Conservation (phyloP, 1,140 invertebrate genomes). For the Dendrolimus kikuchii region DNA sequence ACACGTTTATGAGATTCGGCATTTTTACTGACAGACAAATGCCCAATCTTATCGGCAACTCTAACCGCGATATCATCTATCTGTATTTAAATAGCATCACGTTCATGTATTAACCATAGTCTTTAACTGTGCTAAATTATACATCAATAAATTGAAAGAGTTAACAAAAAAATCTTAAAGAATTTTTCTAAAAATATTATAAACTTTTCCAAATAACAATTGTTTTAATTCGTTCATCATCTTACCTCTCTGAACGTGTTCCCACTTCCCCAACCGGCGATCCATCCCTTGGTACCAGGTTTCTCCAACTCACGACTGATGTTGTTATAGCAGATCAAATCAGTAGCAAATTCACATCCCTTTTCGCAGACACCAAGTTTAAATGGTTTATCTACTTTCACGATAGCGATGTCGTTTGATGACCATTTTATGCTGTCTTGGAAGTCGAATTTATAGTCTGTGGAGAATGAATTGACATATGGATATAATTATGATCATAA, state of each 20-base stretch:
- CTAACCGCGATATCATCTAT: no score
- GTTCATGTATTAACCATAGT: no score
- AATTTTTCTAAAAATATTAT: no score
- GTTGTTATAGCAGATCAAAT: slow-evolving; percentile 47
- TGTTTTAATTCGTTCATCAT: neutral
- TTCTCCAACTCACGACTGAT: slow-evolving; percentile 54
- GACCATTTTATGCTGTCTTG: slow-evolving; percentile 65
- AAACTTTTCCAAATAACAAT: neutral
- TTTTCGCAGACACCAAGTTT: slow-evolving; percentile 47
- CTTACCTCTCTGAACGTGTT: slow-evolving; percentile 57
- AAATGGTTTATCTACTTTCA: slow-evolving; percentile 57
- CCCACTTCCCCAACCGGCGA: slow-evolving; percentile 58
- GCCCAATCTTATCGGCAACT: no score
- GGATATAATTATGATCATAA: no score
- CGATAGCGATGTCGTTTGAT: slow-evolving; percentile 60
- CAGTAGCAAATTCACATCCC: slow-evolving; percentile 45
- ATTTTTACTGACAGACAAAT: no score
- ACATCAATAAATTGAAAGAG: no score
- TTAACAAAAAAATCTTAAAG: no score
- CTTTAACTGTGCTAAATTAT: no score
- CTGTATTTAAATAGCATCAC: no score
- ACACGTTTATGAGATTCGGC: no score
- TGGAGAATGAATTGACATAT: slow-evolving; percentile 2
- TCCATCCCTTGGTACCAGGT: slow-evolving; percentile 51
- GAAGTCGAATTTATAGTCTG: slow-evolving; percentile 65